Base-by-base conservation (phyloP, 2,113 vertebrate species). In the Ailuropoda melanoleuca region DNA sequence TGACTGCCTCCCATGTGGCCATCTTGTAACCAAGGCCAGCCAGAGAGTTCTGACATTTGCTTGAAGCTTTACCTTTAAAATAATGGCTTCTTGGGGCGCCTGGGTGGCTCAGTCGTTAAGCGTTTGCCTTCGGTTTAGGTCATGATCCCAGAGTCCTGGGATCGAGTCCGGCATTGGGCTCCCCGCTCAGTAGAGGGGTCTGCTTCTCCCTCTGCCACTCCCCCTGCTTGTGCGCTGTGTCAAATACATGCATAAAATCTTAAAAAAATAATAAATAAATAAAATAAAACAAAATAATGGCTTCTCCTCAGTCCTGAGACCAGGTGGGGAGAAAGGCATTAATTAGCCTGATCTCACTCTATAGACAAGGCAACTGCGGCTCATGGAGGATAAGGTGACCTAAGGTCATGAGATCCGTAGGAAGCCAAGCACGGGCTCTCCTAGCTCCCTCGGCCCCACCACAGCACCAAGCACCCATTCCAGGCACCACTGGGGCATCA, bases 401-500 rank as follows among this genome's bases (percentile, higher is more conserved):
- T 4, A 18, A n/a, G 46, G 58, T 26, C 9, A 5, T 3, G 29
- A 2, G 26, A 14, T 6, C 37, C 2, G 11, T 2, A 3, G 13
- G 50, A 23, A 58, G 90, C 37, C 58, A 14, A 24, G 46, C 34
- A 26, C 37, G 13, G 82, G 8, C 4, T 43, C 50, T 58, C 84
- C 39, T 0, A 0, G 21, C 70, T 43, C n/a, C 50, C 31, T 24
- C 24, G 23, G 9, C 23, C 31, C 37, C 78, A 3, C 43, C 17
- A 2, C 29, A 31, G 56, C 11, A 34, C n/a, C 88, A 56, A n/a
- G 53, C 18, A 10, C 34, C 31, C 0, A 14, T 8, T 21, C 58
- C 0, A 24, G 70, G 70, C 26, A 19, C 4, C 18, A 0, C 0
- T 0, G 31, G 19, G 29, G 10, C 2, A 0, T 4, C 1, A 12